These are phyloP conservation scores for Helostoma temminkii DNA, from an alignment of 2,797 vertebrate species.

Conservation along the genomic window DNA sequence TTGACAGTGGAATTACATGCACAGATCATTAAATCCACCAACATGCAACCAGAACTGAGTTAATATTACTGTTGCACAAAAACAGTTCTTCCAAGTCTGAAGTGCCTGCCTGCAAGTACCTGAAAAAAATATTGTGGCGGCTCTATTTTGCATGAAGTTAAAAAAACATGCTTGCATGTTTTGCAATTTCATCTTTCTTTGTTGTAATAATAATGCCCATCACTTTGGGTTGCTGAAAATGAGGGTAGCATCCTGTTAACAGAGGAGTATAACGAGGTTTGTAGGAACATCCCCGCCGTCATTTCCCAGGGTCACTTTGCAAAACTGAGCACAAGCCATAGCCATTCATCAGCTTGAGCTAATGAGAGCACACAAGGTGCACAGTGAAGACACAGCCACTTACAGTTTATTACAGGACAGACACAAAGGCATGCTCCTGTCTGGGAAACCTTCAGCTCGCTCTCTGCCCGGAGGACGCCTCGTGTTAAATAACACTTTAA, in stretches of 20 bases:
- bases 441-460: slow-evolving; percentile 60
- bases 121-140: slow-evolving; percentile 26
- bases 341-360: slow-evolving; percentile 84
- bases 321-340: slow-evolving; percentile 68
- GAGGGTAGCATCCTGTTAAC: slow-evolving; percentile 46
- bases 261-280: slow-evolving; percentile 56
- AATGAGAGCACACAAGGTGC: slow-evolving; percentile 82
- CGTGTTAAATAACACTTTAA: slow-evolving; percentile 61
- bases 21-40: slow-evolving; percentile 61
- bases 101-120: slow-evolving; percentile 42
- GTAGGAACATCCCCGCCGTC: slow-evolving; percentile 63
- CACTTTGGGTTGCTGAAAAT: slow-evolving; percentile 46
- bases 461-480: slow-evolving; percentile 51
- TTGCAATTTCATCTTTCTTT: slow-evolving; percentile 43
- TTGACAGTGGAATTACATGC: slow-evolving; percentile 61
- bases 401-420: slow-evolving; percentile 76
- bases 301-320: slow-evolving; percentile 85
- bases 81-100: slow-evolving; percentile 43
- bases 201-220: slow-evolving; percentile 14
- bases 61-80: slow-evolving; percentile 37
- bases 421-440: slow-evolving; percentile 63
- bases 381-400: slow-evolving; percentile 74
- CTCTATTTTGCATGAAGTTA: slow-evolving; percentile 65
- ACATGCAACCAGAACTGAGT: slow-evolving; percentile 51
- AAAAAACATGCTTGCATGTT: slow-evolving; percentile 72